Evolutionary conservation across 2,888 invertebrate species (phyloP).

Genomic region (Anarsia innoxiella): DNA sequence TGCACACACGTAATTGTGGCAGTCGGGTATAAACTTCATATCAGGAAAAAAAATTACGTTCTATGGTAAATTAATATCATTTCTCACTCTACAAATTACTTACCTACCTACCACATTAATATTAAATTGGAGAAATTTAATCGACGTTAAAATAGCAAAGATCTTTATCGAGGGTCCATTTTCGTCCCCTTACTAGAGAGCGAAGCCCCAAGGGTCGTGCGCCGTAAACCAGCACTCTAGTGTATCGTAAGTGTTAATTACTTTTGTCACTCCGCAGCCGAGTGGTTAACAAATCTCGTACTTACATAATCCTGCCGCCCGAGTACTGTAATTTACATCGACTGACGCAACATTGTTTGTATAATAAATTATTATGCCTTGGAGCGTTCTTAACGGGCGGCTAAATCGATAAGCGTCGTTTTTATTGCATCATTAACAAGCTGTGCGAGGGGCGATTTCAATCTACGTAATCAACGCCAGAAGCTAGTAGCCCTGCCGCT

Average conservation of each 20-base stretch:
- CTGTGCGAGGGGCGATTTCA: slow-evolving; percentile 62
- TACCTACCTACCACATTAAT: not conserved
- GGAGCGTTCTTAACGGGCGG: slow-evolving; percentile 60
- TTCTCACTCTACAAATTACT: not conserved
- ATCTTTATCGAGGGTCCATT: slow-evolving; percentile 47
- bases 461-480: slow-evolving; percentile 65
- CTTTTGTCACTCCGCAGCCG: slow-evolving; percentile 64
- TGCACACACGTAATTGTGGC: slow-evolving; percentile 24
- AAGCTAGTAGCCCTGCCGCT: slow-evolving; percentile 31
- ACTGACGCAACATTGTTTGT: slow-evolving; percentile 63
- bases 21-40: not conserved
- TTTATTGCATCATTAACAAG: slow-evolving; percentile 71
- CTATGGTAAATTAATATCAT: not conserved
- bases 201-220: slow-evolving; percentile 48
- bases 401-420: slow-evolving; percentile 68
- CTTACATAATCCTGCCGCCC: slow-evolving; percentile 53
- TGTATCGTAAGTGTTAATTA: slow-evolving; percentile 71
- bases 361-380: slow-evolving; percentile 66
- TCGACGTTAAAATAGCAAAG: slow-evolving; percentile 34
- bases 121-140: slow-evolving; percentile 32
- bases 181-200: slow-evolving; percentile 47
- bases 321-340: slow-evolving; percentile 60
- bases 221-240: slow-evolving; percentile 57
- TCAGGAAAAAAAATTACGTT: not conserved
- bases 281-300: slow-evolving; percentile 62